Evolutionary conservation across 2,113 vertebrate genomes (phyloP).

Genomic region (Felis chaus): DNA sequence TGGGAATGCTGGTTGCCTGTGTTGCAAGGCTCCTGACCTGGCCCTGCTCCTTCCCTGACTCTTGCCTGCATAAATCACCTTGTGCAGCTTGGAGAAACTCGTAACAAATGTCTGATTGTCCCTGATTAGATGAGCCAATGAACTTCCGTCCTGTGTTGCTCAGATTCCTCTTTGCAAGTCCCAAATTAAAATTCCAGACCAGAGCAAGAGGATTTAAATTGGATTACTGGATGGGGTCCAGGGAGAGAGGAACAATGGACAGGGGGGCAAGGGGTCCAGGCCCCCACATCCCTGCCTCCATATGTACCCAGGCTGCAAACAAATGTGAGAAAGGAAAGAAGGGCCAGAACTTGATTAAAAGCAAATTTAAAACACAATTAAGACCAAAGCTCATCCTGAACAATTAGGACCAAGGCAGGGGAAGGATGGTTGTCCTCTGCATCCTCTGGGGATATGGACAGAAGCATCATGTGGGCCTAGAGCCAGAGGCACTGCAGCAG

Average conservation of each 20-base stretch:
- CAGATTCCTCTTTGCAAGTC: constrained; percentile 75
- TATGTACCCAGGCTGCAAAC: constrained; percentile 16
- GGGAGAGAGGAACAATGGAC: constrained; percentile 61
- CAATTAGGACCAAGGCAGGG: constrained; percentile 64
- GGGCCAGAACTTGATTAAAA: constrained; percentile 78
- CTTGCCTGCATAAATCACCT: constrained; percentile 58
- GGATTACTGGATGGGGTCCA: constrained; percentile 84
- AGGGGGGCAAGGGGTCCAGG: not conserved
- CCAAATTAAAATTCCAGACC: constrained; percentile 84
- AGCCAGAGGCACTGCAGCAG: not conserved
- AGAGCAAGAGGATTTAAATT: constrained; percentile 84
- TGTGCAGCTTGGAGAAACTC: constrained; percentile 76
- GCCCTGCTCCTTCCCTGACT: constrained; percentile 63
- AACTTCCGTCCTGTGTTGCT: constrained; percentile 70
- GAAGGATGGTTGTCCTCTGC: not conserved
- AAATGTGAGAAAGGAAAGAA: constrained; percentile 63
- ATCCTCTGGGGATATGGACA: not conserved
- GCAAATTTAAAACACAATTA: constrained; percentile 82
- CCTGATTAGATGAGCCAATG: constrained; percentile 83
- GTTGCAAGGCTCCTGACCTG: constrained; percentile 61
- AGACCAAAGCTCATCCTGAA: constrained; percentile 78
- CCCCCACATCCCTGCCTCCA: not conserved
- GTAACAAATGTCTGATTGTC: constrained; percentile 79
- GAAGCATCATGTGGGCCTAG: not conserved
- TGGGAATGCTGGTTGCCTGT: constrained; percentile 5